A percentile compares a stretch with the other conserved stretches of the same genome.
Evolutionary conservation across 2,797 vertebrate species (phyloP).

Genomic region (Borostomias antarcticus): DNA sequence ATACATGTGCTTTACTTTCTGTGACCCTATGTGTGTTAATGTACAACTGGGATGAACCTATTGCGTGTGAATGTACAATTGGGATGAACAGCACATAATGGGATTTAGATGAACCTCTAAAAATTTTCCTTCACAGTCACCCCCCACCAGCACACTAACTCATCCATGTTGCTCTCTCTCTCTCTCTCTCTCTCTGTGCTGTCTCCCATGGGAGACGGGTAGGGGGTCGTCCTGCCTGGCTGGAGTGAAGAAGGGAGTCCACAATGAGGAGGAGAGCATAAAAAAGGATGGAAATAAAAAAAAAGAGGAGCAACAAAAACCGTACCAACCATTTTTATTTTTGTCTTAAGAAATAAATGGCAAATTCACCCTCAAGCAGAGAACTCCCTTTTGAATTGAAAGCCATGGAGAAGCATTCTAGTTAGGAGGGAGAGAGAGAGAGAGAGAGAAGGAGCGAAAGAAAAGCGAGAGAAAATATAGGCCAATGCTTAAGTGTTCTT

Average conservation of each 20-base stretch:
- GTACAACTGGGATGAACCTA: conserved; percentile 32
- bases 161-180: conserved; percentile 18
- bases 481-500: conserved; percentile 56
- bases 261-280: conserved; percentile 53
- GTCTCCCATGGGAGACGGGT: conserved; percentile 55
- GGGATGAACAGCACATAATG: conserved; percentile 21
- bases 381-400: conserved; percentile 60
- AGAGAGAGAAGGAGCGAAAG: conserved; percentile 10
- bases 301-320: conserved; percentile 45
- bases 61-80: too few species aligned
- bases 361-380: conserved; percentile 69
- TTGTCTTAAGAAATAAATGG: conserved; percentile 68
- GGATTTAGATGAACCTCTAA: conserved; percentile 44
- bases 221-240: conserved; percentile 46
- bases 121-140: conserved; percentile 41
- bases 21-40: conserved; percentile 13
- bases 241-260: conserved; percentile 47
- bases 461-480: conserved; percentile 57
- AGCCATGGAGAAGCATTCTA: conserved; percentile 58
- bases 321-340: conserved; percentile 53
- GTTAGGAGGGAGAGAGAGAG: conserved; percentile 37
- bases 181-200: conserved; percentile 18
- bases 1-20: not conserved
- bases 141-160: conserved; percentile 48
- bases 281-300: conserved; percentile 26